Conservation (phyloP, 1,140 invertebrate genomes). For the Aphelenchoides avenae region DNA sequence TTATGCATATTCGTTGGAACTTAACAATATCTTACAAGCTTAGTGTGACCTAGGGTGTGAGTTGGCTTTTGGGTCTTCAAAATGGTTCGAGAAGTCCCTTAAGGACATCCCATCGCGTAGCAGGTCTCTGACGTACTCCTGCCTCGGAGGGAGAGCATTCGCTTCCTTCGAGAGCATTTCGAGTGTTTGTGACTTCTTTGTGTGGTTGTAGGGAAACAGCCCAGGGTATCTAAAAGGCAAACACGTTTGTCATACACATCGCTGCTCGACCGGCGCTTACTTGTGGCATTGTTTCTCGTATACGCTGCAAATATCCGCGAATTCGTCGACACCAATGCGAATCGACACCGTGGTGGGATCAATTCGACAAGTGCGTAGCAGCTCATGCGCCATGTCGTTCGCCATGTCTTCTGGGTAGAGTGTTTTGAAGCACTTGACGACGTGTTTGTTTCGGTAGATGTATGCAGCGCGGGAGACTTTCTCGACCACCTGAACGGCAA, state of each 20-base stretch:
- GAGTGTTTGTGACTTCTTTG: conserved; percentile 26
- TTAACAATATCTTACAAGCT: too few relatives aligned
- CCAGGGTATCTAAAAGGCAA: conserved; percentile 46
- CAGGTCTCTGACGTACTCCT: too few relatives aligned
- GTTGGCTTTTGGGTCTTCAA: too few relatives aligned
- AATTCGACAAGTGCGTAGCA: conserved; percentile 72
- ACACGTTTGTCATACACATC: background rate
- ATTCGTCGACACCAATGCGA: conserved; percentile 74
- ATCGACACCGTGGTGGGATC: conserved; percentile 69
- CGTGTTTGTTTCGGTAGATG: conserved; percentile 78
- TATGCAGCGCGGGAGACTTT: conserved; percentile 83
- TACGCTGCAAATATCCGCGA: conserved; percentile 71
- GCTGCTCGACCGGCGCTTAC: conserved; percentile 14
- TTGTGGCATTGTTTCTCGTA: conserved; percentile 65
- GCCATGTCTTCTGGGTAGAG: conserved; percentile 70
- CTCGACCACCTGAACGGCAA: conserved; percentile 80
- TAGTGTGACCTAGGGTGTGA: too few relatives aligned
- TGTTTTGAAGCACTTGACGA: conserved; percentile 67
- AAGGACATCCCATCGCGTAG: too few relatives aligned
- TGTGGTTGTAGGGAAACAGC: conserved; percentile 43
- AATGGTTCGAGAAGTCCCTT: too few relatives aligned
- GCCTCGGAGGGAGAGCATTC: conserved; percentile 43
- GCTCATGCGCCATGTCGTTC: conserved; percentile 67
- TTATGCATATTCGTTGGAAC: too few relatives aligned
- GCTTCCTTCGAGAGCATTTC: conserved; percentile 23